phyloP scores from a whole-genome alignment of 2,797 vertebrate species.

The Tenualosa thibaudeaui region DNA sequence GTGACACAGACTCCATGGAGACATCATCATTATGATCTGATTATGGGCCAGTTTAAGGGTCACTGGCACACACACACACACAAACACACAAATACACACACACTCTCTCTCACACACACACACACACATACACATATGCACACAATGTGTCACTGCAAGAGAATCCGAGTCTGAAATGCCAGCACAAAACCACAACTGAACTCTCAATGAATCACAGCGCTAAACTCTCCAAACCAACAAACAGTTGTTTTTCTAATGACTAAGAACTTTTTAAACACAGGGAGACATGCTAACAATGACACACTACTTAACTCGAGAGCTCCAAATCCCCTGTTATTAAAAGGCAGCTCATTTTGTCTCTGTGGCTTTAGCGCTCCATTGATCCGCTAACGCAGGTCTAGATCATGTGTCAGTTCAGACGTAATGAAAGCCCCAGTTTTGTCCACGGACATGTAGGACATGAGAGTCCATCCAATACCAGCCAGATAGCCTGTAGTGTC shows the following conservation, averaged over 20 bases:
- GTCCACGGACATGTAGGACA: not conserved
- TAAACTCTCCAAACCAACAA: not conserved
- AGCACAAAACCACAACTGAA: not conserved
- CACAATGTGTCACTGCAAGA: not conserved
- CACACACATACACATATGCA: not conserved
- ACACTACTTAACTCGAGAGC: not conserved
- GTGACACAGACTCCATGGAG: constrained; percentile 13
- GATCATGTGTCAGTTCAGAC: not conserved
- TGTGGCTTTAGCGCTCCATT: not conserved
- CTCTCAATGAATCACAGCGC: not conserved
- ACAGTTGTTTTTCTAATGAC: not conserved
- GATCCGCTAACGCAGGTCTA: not conserved
- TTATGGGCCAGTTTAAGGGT: not conserved
- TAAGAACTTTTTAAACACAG: not conserved
- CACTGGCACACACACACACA: not conserved
- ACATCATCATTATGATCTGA: constrained; percentile 11
- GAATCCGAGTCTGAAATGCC: not conserved
- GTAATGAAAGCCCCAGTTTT: constrained; percentile 6
- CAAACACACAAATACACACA: constrained; percentile 17
- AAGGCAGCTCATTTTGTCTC: not conserved
- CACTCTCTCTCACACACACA: not conserved
- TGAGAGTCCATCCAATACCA: not conserved
- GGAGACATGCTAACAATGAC: not conserved
- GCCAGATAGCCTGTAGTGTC: constrained; percentile 3
- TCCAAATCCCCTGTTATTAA: not conserved